Evolutionary conservation across 2,113 vertebrate species (phyloP).

Genomic region (Vireo altiloquus): DNA sequence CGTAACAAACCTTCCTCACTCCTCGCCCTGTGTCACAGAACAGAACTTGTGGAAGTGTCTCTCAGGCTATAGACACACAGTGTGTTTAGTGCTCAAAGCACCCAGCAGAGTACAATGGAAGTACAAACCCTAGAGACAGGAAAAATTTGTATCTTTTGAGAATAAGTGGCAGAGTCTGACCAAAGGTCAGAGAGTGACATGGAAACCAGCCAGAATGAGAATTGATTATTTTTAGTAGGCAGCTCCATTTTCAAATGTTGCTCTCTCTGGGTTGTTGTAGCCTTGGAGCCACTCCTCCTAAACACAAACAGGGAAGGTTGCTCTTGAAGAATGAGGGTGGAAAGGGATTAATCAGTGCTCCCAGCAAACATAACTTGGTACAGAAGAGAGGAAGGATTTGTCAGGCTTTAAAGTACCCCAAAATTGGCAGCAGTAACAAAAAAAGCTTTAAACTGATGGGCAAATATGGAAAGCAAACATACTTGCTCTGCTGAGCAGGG

Average conservation of each 20-base stretch:
- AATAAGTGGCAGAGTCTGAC: not conserved
- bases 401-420: conserved; percentile 11
- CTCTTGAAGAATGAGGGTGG: not conserved
- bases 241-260: not conserved
- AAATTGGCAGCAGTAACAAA: conserved; percentile 35
- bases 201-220: not conserved
- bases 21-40: not conserved
- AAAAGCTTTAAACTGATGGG: conserved; percentile 6
- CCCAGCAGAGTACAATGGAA: not conserved
- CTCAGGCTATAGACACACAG: not conserved
- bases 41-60: not conserved
- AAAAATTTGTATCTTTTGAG: not conserved
- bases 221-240: not conserved
- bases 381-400: conserved; percentile 12
- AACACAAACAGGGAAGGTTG: not conserved
- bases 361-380: not conserved
- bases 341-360: not conserved
- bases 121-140: not conserved
- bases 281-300: not conserved
- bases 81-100: not conserved
- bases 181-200: not conserved
- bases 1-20: not conserved
- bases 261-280: not conserved
- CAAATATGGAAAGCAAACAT: conserved; percentile 39
- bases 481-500: conserved; percentile 39